Base-by-base conservation (phyloP, 2,797 vertebrate species). In the Acrossocheilus fasciatus region DNA sequence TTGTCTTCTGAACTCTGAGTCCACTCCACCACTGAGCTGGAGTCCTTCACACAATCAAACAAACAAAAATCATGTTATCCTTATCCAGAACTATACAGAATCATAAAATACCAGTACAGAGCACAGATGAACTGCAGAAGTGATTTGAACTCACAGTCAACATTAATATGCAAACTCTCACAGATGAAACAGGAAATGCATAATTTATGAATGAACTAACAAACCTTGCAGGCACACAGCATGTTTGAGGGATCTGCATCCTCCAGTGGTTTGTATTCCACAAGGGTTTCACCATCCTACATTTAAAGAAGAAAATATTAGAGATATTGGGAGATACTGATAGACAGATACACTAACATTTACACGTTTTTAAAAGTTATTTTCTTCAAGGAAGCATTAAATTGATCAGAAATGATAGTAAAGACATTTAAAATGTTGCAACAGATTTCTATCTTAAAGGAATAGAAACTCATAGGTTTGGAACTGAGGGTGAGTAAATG, bases 11-110 rank as follows among this genome's bases (percentile, higher is more conserved):
- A 94, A 90, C 93, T 90, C 86, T 96, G 97, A 43, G 94, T 95
- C 98, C 98, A 98, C 84, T 98, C 96, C 89, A 99, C 95, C 87
- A 99, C 98, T 12, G 98, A 99, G 88, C 97, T 99, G 81, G 98
- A 98, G 93, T 99, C 98, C 98, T 99, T 76, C 10, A 88, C 15
- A 43, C 7, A 68, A 39, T 64, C 20, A 80, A 12, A 77, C 41
- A 69, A 54, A 62, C 6, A 69, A 5, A 68, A 41, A 75, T 26
- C 47, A 75, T 39, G 50, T 69, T 75, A 54, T 26, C 20, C 43
- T 23, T 6, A 82, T 20, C 26, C 30, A 52, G 20, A 69, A 36
- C 41, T 50, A 70, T 54, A 17, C 7, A 52, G 18, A 70, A 26
- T 69, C 77, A 6, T 64, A 43, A 43, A 62, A 39, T 57, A 26